Evolutionary conservation across 1,140 invertebrate genomes (phyloP), one percentile per base, ranked within the genome.

Genomic region (Diuraphis noxia): DNA sequence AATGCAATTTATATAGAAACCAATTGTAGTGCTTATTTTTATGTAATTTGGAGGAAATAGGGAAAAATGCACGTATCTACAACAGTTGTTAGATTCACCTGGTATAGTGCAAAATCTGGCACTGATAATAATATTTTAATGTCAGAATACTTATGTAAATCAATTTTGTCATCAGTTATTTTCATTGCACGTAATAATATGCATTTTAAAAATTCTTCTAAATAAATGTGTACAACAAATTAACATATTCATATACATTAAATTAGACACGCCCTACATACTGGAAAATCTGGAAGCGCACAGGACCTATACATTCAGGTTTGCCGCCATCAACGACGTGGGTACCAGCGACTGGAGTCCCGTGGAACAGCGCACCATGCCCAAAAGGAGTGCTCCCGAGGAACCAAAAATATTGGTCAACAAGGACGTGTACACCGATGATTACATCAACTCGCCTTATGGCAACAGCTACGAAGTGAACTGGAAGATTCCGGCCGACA

Each of bases 401-500:
- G 94, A 95, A 92, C 96, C 96, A 0, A 89, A 91, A 49, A 95
- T 96, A 88, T 93, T 95, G 2, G 92, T 94, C 63, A 92, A 52
- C 92, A 43, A 92, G 2, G 52, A 85, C 8, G 94, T 91, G 77
- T 52, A 94, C 86, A 93, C 94, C 0, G 92, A 93, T 23, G 92
- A 92, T 13, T 93, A 92, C 41, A 92, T 93, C 13, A 63, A 93
- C 13, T 96, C 95, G 23, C 94, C 95, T 49, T 98, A 95, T 94
- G 95, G 95, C 43, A 96, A 97, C 94, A 96, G 96, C 93, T 98
- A 96, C 93, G 96, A 98, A 93, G 93, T 98, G 4, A 95, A 95
- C 93, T 98, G 98, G 97, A 95, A 95, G 91, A 95, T 96, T 56
- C 97, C 97, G 0, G 95, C 96, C 25, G 96, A 98, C 93, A 98